These are phyloP conservation scores for Gerosis bhagava DNA, from an alignment of 2,888 invertebrate species.

Conservation along the genomic window DNA sequence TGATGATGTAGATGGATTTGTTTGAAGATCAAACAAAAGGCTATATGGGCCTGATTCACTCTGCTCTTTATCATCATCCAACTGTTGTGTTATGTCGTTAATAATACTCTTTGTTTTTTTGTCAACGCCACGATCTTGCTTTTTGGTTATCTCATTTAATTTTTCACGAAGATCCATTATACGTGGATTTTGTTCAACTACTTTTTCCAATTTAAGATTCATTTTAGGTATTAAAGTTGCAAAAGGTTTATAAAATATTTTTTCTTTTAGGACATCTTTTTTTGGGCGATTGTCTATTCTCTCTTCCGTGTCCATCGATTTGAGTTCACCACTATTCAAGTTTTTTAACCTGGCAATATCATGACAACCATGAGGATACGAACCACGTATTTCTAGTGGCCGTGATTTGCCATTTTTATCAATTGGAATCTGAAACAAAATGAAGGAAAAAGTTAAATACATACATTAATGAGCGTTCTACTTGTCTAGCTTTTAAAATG, in stretches of 20 bases:
- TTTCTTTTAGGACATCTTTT: constrained; percentile 56
- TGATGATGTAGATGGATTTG: constrained; percentile 60
- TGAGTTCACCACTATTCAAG: constrained; percentile 50
- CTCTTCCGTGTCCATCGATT: constrained; percentile 44
- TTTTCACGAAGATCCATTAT: constrained; percentile 73
- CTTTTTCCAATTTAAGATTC: constrained; percentile 67
- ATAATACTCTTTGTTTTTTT: constrained; percentile 68
- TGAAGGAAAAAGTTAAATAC: constrained; percentile 25
- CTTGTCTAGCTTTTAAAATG: too few species aligned
- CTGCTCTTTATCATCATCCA: constrained; percentile 68
- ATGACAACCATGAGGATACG: constrained; percentile 56
- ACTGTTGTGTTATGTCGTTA: constrained; percentile 67
- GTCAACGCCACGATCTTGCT: constrained; percentile 67
- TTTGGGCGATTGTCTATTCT: constrained; percentile 46
- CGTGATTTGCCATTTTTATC: constrained; percentile 72
- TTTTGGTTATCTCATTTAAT: constrained; percentile 70
- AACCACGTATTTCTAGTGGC: constrained; percentile 60
- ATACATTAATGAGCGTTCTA: too few species aligned
- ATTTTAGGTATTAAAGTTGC: constrained; percentile 72
- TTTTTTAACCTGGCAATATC: constrained; percentile 57
- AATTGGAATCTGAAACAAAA: constrained; percentile 69
- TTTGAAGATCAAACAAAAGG: constrained; percentile 78
- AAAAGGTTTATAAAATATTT: constrained; percentile 59
- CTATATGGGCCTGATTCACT: constrained; percentile 84
- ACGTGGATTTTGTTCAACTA: constrained; percentile 68